Evolutionary conservation across 2,888 invertebrate genomes (phyloP), one percentile per base, ranked within the genome.

Genomic region (Tridacna crocea): DNA sequence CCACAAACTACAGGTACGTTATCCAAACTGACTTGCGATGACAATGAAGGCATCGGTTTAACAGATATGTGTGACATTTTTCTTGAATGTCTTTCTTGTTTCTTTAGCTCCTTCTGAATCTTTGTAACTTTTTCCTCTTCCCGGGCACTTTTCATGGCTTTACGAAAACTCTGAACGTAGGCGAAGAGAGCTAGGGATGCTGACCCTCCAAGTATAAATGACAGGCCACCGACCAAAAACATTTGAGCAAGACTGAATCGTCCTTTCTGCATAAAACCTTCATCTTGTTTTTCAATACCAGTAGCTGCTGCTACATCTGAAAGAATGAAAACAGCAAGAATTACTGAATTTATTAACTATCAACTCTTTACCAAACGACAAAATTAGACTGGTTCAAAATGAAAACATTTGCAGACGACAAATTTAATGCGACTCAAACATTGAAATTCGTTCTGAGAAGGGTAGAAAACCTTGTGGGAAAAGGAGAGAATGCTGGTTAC

Each of bases 121-220:
- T 72, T 63, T 26, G 84, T 82, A 15, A 78, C 48, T n/a, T 65
- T 60, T 63, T 80, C 77, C 63, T 79, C 72, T 17, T 82, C 75
- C 61, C 82, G 79, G 2, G 85, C 84, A 10, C 84, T 85, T 46
- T 55, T 82, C 87, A 87, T 87, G 0, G 87, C 87, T 12, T 72
- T 76, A n/a, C 80, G 72, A 60, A 87, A 87, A 47, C 84, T 87
- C 8, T 80, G 80, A 27, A 89, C 73, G 75, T 91, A 91, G 63
- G 90, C 82, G 74, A 82, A 88, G n/a, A 91, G 60, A 1, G 88
- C 89, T 0, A 91, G 75, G 8, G 88, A 87, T 0, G 88, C 85
- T 4, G 83, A 82, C 13, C 89, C 90, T 3, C 91, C 91, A 0
- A 91, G 77, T 36, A 89, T 68, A 77, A 90, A 91, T 17, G 87